Percentiles rank a stretch among this genome's conserved stretches.
Conservation (phyloP, 2,113 vertebrate species). For the Oryzias javanicus region DNA sequence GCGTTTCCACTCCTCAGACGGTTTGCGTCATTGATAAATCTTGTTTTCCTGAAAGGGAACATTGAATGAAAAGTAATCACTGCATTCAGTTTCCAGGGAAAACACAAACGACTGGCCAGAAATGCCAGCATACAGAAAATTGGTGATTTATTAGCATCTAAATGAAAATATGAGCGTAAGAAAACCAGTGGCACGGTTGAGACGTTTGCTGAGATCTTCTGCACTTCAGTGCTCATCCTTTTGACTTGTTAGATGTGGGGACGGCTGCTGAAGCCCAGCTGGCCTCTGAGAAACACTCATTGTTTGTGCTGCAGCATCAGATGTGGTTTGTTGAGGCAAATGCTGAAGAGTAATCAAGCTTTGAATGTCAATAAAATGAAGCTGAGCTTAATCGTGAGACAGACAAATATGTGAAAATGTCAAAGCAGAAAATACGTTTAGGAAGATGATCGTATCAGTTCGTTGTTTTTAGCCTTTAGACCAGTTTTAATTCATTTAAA, state of each 20-base stretch:
- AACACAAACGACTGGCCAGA: no score
- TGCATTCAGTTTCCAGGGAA: not conserved
- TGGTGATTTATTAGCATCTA: no score
- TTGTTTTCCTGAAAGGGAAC: not conserved
- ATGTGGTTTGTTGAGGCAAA: conserved; percentile 7
- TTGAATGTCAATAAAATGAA: not conserved
- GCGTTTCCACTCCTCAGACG: not conserved
- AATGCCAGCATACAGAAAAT: no score
- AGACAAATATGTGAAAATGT: conserved; percentile 4
- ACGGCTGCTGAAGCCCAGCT: conserved; percentile 52
- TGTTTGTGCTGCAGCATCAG: conserved; percentile 13
- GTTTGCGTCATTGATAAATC: not conserved
- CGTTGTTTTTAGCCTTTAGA: no score
- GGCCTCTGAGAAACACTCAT: conserved; percentile 35
- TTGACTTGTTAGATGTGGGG: conserved; percentile 2
- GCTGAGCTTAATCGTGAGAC: not conserved
- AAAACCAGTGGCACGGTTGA: no score
- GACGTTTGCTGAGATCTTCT: no score
- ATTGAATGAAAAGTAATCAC: conserved; percentile 10
- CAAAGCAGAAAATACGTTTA: no score
- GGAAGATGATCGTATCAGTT: no score
- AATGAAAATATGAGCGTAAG: no score
- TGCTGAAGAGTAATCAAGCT: not conserved
- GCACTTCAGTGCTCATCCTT: no score
- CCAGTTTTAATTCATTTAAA: no score